Conservation (phyloP, 2,888 invertebrate genomes). For the Drosophila diplacantha region DNA sequence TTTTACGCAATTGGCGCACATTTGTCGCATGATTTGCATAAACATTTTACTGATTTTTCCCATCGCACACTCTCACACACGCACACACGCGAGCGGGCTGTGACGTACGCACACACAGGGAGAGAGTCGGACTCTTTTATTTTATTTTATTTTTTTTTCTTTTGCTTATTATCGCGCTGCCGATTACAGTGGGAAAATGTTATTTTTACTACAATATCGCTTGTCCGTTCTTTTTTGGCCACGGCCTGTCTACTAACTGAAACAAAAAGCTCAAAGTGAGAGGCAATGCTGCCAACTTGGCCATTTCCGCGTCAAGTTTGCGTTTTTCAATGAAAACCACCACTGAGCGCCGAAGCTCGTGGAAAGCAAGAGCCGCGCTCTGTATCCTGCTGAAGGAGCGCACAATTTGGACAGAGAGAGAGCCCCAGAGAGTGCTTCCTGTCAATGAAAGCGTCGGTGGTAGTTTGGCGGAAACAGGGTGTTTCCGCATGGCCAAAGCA, state of each 20-base stretch:
- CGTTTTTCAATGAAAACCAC: constrained; percentile 1
- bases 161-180: constrained; percentile 36
- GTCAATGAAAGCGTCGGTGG: constrained; percentile 11
- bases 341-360: constrained; percentile 13
- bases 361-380: constrained; percentile 31
- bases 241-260: constrained; percentile 43
- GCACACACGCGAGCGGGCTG: constrained; percentile 16
- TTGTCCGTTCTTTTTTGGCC: constrained; percentile 43
- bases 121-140: constrained; percentile 16
- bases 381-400: constrained; percentile 29
- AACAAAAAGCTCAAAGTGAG: constrained; percentile 1
- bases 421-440: constrained; percentile 4
- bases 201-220: constrained; percentile 23
- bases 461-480: constrained; percentile 17
- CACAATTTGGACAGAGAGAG: background rate
- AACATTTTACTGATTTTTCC: constrained; percentile 53
- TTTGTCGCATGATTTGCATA: constrained; percentile 51
- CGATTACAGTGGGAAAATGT: constrained; percentile 33
- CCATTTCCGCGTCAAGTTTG: background rate
- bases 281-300: background rate
- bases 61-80: constrained; percentile 26
- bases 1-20: constrained; percentile 49
- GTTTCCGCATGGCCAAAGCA: background rate
- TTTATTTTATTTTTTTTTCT: constrained; percentile 20
- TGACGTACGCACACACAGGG: constrained; percentile 39